phyloP scores from a whole-genome alignment of 2,888 invertebrate species.

The Melikaiella ostensackeni region DNA sequence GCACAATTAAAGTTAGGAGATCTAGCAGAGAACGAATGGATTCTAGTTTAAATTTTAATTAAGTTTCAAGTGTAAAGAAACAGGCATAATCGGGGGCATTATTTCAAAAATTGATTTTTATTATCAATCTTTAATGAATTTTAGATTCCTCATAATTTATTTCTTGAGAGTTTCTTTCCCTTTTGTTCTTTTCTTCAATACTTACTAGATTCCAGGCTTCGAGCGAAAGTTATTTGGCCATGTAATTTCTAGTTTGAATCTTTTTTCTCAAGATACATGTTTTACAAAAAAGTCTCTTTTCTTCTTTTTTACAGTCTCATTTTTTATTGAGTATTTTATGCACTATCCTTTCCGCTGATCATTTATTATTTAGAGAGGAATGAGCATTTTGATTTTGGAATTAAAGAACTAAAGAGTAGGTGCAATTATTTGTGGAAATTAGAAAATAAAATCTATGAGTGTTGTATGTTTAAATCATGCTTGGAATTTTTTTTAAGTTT shows the following conservation, averaged over 20 bases:
- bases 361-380: not conserved
- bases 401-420: not conserved
- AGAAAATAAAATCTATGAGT: not conserved
- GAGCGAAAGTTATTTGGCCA: not conserved
- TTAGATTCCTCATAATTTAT: not conserved
- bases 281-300: not conserved
- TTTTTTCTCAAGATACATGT: not conserved
- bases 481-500: not conserved
- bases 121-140: not conserved
- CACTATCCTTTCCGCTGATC: not conserved
- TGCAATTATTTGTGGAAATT: not conserved
- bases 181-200: not conserved
- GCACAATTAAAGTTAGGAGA: not conserved
- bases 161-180: not conserved
- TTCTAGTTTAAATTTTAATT: not conserved
- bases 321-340: not conserved
- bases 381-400: not conserved
- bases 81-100: not conserved
- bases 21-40: not conserved
- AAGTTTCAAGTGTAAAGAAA: not conserved
- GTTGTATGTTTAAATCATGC: not conserved
- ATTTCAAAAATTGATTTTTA: not conserved
- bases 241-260: not conserved
- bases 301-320: not conserved
- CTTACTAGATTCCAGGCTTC: not conserved